These are phyloP conservation scores for Hybognathus amarus DNA, from an alignment of 2,797 vertebrate genomes.

Conservation along the genomic window DNA sequence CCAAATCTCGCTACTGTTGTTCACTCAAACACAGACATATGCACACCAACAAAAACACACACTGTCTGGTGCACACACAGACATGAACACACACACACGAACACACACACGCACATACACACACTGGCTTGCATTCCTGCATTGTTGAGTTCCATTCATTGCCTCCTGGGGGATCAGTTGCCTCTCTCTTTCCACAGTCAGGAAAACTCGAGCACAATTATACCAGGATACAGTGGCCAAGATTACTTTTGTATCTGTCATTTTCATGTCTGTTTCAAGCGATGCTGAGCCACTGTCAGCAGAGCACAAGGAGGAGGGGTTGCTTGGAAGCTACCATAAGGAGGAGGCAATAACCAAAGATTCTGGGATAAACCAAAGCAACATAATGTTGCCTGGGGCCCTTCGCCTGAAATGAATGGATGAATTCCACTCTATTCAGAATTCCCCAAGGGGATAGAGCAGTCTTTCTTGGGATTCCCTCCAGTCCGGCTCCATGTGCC, in stretches of 20 bases:
- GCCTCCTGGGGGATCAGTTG: conserved; percentile 40
- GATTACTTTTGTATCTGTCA: conserved; percentile 24
- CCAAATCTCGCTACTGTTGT: conserved; percentile 62
- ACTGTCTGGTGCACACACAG: conserved; percentile 36
- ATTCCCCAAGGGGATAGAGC: conserved; percentile 57
- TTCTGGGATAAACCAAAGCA: conserved; percentile 58
- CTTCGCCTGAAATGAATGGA: conserved; percentile 55
- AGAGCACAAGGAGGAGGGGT: conserved; percentile 11
- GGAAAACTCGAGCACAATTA: conserved; percentile 39
- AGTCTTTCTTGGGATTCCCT: conserved; percentile 51
- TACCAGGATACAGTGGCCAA: neutral
- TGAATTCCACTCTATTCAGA: conserved; percentile 61
- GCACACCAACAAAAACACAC: conserved; percentile 46
- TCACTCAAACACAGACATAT: conserved; percentile 54
- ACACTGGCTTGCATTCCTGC: conserved; percentile 52
- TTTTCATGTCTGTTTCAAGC: conserved; percentile 38
- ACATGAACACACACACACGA: conserved; percentile 36
- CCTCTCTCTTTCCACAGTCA: conserved; percentile 46
- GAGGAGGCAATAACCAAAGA: conserved; percentile 42
- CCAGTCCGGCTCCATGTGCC: conserved; percentile 43
- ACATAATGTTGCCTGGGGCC: conserved; percentile 60
- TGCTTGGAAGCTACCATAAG: conserved; percentile 17
- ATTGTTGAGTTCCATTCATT: conserved; percentile 46
- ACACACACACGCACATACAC: conserved; percentile 48
- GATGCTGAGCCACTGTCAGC: conserved; percentile 10